Evolutionary conservation across 23 tunicate species (phyloP).

Genomic region (Phallusia fumigata): DNA sequence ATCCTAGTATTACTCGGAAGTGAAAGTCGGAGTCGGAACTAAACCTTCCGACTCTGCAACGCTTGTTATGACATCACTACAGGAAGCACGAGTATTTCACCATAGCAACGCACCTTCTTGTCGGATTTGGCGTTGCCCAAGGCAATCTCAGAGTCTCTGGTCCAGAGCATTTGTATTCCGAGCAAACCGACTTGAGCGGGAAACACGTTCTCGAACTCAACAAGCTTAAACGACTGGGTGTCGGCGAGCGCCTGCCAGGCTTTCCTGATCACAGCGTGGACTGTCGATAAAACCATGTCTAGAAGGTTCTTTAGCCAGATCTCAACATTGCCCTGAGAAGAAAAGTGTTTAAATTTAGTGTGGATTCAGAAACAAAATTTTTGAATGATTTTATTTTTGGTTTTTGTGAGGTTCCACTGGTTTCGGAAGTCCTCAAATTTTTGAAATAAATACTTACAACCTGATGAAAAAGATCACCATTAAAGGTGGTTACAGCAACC

Average conservation of each 20-base stretch:
- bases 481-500: background rate
- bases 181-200: slow-evolving; percentile 94
- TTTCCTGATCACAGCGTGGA: slow-evolving; percentile 78
- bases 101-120: slow-evolving; percentile 58
- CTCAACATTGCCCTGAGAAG: slow-evolving; percentile 92
- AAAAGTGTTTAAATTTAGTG: background rate
- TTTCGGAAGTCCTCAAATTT: background rate
- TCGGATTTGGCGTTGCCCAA: slow-evolving; percentile 74
- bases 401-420: background rate
- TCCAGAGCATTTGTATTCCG: slow-evolving; percentile 99
- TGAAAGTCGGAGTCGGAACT: too few species aligned
- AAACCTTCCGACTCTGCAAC: too few species aligned
- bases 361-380: background rate
- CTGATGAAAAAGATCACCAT: background rate
- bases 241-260: slow-evolving; percentile 79
- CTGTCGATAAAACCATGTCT: slow-evolving; percentile 62
- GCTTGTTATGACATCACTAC: too few species aligned
- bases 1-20: too few species aligned
- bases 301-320: slow-evolving; percentile 86
- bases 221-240: slow-evolving; percentile 60
- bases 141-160: slow-evolving; percentile 86
- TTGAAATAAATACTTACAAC: background rate
- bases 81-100: too few species aligned
- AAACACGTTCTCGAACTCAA: slow-evolving; percentile 93
- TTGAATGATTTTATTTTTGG: background rate